Conservation (phyloP, 2,797 vertebrate genomes). For the Phylloscopus collybita region DNA sequence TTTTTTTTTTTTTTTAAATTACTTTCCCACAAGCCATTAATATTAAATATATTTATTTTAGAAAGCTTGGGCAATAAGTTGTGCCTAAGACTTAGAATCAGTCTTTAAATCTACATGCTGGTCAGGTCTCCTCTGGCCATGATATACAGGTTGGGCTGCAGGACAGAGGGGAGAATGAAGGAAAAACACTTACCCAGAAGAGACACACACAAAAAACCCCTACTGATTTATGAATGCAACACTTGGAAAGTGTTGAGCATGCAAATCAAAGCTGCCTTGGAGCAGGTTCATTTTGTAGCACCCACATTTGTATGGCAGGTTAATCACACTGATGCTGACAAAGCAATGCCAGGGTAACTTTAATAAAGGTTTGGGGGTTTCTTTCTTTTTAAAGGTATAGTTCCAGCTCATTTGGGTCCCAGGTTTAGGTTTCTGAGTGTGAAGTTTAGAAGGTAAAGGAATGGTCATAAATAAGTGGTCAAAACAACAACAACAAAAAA, state of each 20-base stretch:
- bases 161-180: background rate
- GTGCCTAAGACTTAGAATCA: background rate
- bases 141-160: background rate
- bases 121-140: background rate
- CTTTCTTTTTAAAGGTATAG: background rate
- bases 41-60: background rate
- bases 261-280: slow-evolving; percentile 64
- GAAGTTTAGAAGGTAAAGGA: background rate
- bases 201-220: background rate
- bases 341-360: slow-evolving; percentile 11
- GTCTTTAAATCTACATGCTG: background rate
- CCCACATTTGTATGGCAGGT: slow-evolving; percentile 48
- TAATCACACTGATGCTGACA: slow-evolving; percentile 52
- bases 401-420: background rate
- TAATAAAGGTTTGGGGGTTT: background rate
- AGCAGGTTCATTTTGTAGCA: slow-evolving; percentile 59
- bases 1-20: background rate
- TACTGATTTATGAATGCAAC: slow-evolving; percentile 62
- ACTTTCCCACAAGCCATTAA: background rate
- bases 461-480: background rate
- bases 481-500: background rate
- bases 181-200: slow-evolving; percentile 13
- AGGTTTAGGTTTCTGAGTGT: background rate
- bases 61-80: background rate
- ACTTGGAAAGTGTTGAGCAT: slow-evolving; percentile 59